These are phyloP conservation scores for Nautilus pompilius DNA, from an alignment of 1,140 invertebrate genomes.

Conservation along the genomic window DNA sequence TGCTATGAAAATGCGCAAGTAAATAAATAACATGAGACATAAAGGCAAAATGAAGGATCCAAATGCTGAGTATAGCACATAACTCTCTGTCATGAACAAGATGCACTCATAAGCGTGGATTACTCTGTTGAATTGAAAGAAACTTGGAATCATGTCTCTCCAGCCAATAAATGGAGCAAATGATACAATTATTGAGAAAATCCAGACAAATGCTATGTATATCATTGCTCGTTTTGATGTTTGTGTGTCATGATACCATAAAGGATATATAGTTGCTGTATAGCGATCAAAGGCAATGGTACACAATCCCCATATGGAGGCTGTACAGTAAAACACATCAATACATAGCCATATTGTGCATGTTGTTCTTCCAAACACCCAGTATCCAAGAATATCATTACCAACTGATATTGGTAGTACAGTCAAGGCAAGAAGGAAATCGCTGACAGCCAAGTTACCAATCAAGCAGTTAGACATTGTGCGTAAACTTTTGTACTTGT, in stretches of 20 bases:
- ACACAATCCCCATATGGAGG: slow-evolving; percentile 56
- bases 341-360: slow-evolving; percentile 49
- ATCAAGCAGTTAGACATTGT: slow-evolving; percentile 56
- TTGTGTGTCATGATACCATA: slow-evolving; percentile 53
- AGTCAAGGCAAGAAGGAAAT: slow-evolving; percentile 51
- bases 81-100: slow-evolving; percentile 65
- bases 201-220: slow-evolving; percentile 55
- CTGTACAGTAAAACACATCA: slow-evolving; percentile 57
- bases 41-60: slow-evolving; percentile 96
- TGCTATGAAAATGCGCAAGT: slow-evolving; percentile 88
- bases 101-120: slow-evolving; percentile 47
- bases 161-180: slow-evolving; percentile 54
- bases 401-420: slow-evolving; percentile 52
- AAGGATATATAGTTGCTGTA: slow-evolving; percentile 54
- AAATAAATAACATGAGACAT: slow-evolving; percentile 95
- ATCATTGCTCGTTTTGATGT: slow-evolving; percentile 40
- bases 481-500: slow-evolving; percentile 45
- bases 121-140: slow-evolving; percentile 34
- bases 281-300: slow-evolving; percentile 55
- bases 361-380: slow-evolving; percentile 51
- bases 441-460: slow-evolving; percentile 54
- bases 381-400: slow-evolving; percentile 51
- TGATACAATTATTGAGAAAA: slow-evolving; percentile 51
- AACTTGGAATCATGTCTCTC: slow-evolving; percentile 44
- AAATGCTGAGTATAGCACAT: slow-evolving; percentile 92